Evolutionary conservation across 2,113 vertebrate species (phyloP), one percentile per base, ranked within the genome.

Genomic region (Onychostruthus taczanowskii): DNA sequence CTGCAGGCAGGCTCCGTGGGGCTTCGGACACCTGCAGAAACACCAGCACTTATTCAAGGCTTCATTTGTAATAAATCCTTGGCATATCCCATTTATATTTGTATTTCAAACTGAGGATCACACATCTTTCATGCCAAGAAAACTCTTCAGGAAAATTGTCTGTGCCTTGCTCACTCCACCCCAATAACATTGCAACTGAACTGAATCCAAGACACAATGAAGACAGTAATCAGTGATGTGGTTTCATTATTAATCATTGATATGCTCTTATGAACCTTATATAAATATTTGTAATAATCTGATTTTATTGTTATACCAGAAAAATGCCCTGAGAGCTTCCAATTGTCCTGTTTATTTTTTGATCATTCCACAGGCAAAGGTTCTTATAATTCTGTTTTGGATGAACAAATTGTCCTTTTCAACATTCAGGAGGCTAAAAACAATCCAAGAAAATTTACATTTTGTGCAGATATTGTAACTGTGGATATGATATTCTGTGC

Each of bases 1-100:
- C 98, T 98, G 89, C 99, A 99, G 2, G 98, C 90, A 4, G 98
- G 98, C 75, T 99, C 99, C 0, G 98, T 98, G 26, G 99, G 98
- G 93, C 98, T 99, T 26, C 98, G 97, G 9, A 98, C 98, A 52
- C 98, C 98, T 98, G 31, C 53, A 26, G 2, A 26, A 49, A 80
- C 4, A 52, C 49, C 74, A 69, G 7, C 16, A 52, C 7, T 9
- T 61, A 43, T 3, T 47, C 7, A 16, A 20, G 35, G 33, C 21
- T 58, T 13, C 39, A 7, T 16, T 27, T 5, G 20, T 4, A 39
- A 49, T 12, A 41, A 73, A 66, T 20, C 64, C 37, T 13, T 21
- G 69, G 9, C 23, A 17, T 3, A 27, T 1, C 26, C 3, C 9
- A 30, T 33, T n/a, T 27, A 6, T 8, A 28, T 58, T 9, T 55